A percentile compares a stretch with the other conserved stretches of the same genome.
These are phyloP conservation scores for Ethmia dodecea DNA, from an alignment of 2,888 invertebrate species.

Conservation along the genomic window DNA sequence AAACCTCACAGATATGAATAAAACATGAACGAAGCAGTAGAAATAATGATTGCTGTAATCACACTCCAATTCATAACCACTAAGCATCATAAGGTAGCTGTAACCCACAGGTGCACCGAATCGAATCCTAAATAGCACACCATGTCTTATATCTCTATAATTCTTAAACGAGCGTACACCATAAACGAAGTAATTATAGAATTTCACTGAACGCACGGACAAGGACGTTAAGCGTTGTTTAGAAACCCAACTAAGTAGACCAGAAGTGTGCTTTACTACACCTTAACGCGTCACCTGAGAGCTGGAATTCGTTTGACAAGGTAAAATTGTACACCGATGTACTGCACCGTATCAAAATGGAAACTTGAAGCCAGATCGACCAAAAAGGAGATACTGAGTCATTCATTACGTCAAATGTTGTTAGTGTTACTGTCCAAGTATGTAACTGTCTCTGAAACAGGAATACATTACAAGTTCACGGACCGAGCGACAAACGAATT, in stretches of 20 bases:
- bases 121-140: constrained; percentile 2
- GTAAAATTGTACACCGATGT: too few relatives aligned
- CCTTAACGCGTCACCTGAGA: too few relatives aligned
- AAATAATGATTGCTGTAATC: background rate
- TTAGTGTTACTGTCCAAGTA: background rate
- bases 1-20: too few relatives aligned
- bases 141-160: background rate
- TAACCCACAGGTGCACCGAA: constrained; percentile 3
- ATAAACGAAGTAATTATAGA: constrained; percentile 12
- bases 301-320: too few relatives aligned
- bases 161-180: constrained; percentile 1
- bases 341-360: constrained; percentile 3
- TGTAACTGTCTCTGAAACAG: background rate
- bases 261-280: too few relatives aligned
- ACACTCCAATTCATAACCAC: background rate
- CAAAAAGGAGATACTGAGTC: constrained; percentile 3
- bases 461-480: background rate
- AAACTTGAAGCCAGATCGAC: constrained; percentile 3
- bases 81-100: background rate
- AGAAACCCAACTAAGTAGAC: constrained; percentile 2
- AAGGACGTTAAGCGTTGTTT: constrained; percentile 3
- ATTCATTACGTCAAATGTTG: constrained; percentile 9
- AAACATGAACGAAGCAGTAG: background rate
- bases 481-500: background rate
- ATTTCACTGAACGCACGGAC: constrained; percentile 14